Base-by-base conservation (phyloP, 37 sponge, comb jelly and placozoan genomes). In the Oscarella lobularis region DNA sequence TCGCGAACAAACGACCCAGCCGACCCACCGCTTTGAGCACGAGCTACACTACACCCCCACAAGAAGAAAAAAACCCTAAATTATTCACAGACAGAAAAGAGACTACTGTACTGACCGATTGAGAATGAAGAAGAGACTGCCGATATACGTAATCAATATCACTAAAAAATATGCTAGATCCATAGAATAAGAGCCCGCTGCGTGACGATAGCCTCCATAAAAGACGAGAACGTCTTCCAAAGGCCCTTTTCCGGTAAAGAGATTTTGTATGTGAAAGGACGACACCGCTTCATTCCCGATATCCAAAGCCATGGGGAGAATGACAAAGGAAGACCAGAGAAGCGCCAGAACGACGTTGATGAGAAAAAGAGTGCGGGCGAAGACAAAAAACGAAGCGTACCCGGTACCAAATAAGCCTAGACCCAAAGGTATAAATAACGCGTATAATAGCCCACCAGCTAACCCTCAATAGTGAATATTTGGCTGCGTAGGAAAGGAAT, bases 361-460 rank as follows among this genome's bases (percentile, higher is more conserved):
- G 2, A 39, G 3, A 5, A 73, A 37, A 35, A 73, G 39, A 73
- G 38, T 3, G 2, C 74, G 74, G 37, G 74, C 37, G 74, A 73
- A 73, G 38, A 73, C 74, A 73, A 73, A 73, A 4, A 73, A 73
- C 31, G 74, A 73, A 37, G 74, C 74, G 37, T 37, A 37, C 31
- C 37, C 74, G 3, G 38, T 3, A 6, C 74, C 74, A 73, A 73
- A 73, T 3, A 2, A 73, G 5, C 35, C 37, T 4, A 36, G 31
- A 73, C 38, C 31, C 37, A 3, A 4, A 3, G n/a, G n/a, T n/a
- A 73, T 31, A 33, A 73, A 73, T 3, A 73, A 3, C 2, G 60
- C 9, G 9, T 20, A 48, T 27, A 27, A 48, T 48, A 48, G 9
- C 9, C 60, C 14, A 48, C 60, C 9, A 27, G 60, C 60, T 20